Evolutionary conservation across 2,113 vertebrate genomes (phyloP).

Genomic region (Ptyas mucosa): DNA sequence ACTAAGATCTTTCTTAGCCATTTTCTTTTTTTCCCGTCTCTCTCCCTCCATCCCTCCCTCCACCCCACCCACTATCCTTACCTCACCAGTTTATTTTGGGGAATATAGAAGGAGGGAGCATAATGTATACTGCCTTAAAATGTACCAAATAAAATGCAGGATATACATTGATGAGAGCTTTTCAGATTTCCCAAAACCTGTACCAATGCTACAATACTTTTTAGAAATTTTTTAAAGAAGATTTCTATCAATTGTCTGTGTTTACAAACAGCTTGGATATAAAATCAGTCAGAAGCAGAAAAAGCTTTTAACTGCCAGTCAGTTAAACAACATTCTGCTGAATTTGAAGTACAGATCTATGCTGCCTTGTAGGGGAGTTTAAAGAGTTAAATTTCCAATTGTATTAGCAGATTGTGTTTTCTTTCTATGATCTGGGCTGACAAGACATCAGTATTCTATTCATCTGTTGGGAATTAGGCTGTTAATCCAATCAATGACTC

Average conservation of each 20-base stretch:
- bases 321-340: neutral
- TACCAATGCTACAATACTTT: neutral
- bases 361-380: slow-evolving; percentile 8
- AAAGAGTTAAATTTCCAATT: slow-evolving; percentile 74
- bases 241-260: neutral
- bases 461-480: slow-evolving; percentile 95
- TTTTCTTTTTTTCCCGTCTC: neutral
- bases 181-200: neutral
- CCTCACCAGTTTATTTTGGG: neutral
- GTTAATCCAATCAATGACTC: slow-evolving; percentile 97
- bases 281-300: neutral
- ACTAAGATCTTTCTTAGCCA: neutral
- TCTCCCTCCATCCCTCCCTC: rapidly evolving
- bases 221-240: neutral
- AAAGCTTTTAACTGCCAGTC: neutral
- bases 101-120: neutral
- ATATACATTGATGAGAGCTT: neutral
- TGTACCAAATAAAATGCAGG: neutral
- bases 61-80: neutral
- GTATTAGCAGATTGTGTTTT: slow-evolving; percentile 81
- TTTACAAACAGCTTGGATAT: neutral
- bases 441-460: slow-evolving; percentile 93
- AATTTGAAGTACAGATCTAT: slow-evolving; percentile 19
- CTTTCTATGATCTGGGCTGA: slow-evolving; percentile 79
- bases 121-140: neutral